Evolutionary conservation across 1,140 invertebrate genomes (phyloP).

Genomic region (Drosophila triauraria): DNA sequence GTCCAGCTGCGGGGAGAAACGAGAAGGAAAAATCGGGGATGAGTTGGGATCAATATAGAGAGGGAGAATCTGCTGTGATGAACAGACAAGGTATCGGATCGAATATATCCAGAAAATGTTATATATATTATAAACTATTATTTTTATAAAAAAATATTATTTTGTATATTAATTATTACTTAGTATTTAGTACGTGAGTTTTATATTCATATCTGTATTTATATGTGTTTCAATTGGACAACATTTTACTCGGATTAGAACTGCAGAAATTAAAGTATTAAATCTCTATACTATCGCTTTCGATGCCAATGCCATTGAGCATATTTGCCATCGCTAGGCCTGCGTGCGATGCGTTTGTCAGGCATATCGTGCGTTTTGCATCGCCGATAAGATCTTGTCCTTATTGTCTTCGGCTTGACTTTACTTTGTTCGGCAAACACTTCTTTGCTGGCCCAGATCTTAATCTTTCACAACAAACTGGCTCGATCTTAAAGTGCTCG

Average conservation of each 20-base stretch:
- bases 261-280: no score
- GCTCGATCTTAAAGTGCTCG: slow-evolving; percentile 40
- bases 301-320: not conserved
- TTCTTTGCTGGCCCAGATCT: slow-evolving; percentile 31
- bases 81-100: not conserved
- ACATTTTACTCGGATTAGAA: not conserved
- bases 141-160: no score
- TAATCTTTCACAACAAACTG: slow-evolving; percentile 46
- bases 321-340: not conserved
- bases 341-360: slow-evolving; percentile 17
- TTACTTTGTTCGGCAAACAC: slow-evolving; percentile 56
- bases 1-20: slow-evolving; percentile 93
- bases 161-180: no score
- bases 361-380: slow-evolving; percentile 55
- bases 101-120: not conserved
- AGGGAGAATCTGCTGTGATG: no score
- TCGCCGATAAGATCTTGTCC: slow-evolving; percentile 41
- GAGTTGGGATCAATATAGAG: slow-evolving; percentile 1
- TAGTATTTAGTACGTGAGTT: no score
- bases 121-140: not conserved
- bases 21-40: slow-evolving; percentile 21
- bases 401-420: slow-evolving; percentile 40
- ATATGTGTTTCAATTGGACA: not conserved
- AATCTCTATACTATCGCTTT: not conserved
- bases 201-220: not conserved